Evolutionary conservation across 2,113 vertebrate species (phyloP).

Genomic region (Leucoraja erinaceus): DNA sequence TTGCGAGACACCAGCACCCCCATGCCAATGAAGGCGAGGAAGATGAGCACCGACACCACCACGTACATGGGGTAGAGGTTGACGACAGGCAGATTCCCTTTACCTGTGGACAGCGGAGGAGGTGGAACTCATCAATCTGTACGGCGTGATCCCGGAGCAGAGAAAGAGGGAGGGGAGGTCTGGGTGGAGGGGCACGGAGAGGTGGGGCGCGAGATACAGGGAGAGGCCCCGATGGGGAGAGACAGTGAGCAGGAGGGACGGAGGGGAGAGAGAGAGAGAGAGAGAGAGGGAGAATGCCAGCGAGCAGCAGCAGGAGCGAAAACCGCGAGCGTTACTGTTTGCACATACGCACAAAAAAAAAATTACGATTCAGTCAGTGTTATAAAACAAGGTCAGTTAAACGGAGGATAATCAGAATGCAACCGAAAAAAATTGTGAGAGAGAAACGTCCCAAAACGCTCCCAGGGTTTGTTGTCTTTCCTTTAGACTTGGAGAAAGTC

Average conservation of each 20-base stretch:
- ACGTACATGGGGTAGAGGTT: slow-evolving; percentile 73
- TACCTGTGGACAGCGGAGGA: slow-evolving; percentile 58
- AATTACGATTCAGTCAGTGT: slow-evolving; percentile 49
- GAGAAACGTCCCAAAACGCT: slow-evolving; percentile 18
- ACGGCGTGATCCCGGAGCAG: background rate
- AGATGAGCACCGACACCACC: slow-evolving; percentile 59
- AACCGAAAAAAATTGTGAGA: slow-evolving; percentile 46
- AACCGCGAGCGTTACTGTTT: slow-evolving; percentile 45
- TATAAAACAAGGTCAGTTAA: slow-evolving; percentile 77
- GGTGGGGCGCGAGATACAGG: background rate
- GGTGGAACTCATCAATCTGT: slow-evolving; percentile 47
- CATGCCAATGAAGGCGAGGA: slow-evolving; percentile 69
- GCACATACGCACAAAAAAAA: slow-evolving; percentile 47
- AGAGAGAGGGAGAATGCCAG: slow-evolving; percentile 45
- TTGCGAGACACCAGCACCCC: slow-evolving; percentile 85
- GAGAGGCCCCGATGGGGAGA: background rate
- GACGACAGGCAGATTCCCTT: slow-evolving; percentile 48
- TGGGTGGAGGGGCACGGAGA: background rate
- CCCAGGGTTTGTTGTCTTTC: background rate
- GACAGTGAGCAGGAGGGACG: background rate
- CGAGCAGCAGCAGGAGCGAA: slow-evolving; percentile 39
- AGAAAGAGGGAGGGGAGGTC: background rate
- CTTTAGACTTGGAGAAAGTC: slow-evolving; percentile 27
- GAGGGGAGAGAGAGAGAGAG: slow-evolving; percentile 44
- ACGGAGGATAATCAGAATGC: slow-evolving; percentile 81